phyloP scores from a whole-genome alignment of 37 sponge, comb jelly and placozoan genomes.

The Oscarella lobularis region DNA sequence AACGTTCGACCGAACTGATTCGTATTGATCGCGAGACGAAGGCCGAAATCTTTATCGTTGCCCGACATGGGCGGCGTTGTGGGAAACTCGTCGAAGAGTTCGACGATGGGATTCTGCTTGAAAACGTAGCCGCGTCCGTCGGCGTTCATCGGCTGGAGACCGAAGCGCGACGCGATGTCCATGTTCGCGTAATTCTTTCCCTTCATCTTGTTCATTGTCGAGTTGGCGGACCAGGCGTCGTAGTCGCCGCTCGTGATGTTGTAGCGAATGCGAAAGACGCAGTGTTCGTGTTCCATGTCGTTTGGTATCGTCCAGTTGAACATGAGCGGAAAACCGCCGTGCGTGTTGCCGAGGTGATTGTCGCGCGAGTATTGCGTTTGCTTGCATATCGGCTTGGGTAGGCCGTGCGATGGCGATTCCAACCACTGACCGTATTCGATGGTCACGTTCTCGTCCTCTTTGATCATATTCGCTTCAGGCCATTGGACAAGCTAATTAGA shows the following conservation, averaged over 20 bases:
- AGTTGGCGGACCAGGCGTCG: constrained; percentile 48
- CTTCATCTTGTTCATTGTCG: constrained; percentile 18
- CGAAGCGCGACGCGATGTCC: constrained; percentile 14
- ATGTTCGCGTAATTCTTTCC: not conserved
- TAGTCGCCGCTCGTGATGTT: constrained; percentile 93
- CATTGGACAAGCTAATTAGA: too few relatives aligned
- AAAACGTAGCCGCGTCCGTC: constrained; percentile 81
- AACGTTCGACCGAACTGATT: constrained; percentile 97
- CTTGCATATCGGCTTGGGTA: constrained; percentile 16
- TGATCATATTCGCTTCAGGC: not conserved
- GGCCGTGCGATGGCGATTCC: constrained; percentile 26
- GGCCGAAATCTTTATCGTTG: constrained; percentile 2
- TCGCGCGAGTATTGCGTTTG: not conserved
- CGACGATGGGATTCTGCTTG: constrained; percentile 82
- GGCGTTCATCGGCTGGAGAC: not conserved
- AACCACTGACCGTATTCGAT: constrained; percentile 25
- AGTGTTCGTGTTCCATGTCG: constrained; percentile 49
- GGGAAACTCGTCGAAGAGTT: constrained; percentile 33
- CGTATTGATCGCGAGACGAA: constrained; percentile 84
- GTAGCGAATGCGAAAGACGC: constrained; percentile 84
- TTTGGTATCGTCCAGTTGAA: constrained; percentile 98
- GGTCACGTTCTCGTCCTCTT: not conserved
- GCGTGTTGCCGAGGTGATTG: constrained; percentile 9
- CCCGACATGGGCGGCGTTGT: not conserved
- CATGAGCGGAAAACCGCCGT: constrained; percentile 69